A percentile compares a stretch with the other conserved stretches of the same genome.
Evolutionary conservation across 2,888 invertebrate genomes (phyloP).

Genomic region (Schizaphis graminum): DNA sequence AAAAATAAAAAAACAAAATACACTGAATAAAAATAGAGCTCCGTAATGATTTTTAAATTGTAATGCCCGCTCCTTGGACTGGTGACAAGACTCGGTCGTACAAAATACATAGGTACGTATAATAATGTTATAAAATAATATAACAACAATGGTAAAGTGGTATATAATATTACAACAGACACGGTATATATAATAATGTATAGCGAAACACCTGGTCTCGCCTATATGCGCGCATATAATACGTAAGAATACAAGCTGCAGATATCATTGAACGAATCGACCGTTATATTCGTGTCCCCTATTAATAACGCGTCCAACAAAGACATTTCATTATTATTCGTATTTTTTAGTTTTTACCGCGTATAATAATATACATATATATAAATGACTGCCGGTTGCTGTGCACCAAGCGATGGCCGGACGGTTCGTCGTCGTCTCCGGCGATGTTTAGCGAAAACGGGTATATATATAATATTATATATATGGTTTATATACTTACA

Average conservation of each 20-base stretch:
- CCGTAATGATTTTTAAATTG: neutral
- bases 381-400: neutral
- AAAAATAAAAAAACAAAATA: neutral
- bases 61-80: neutral
- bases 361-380: neutral
- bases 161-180: slow-evolving; percentile 28
- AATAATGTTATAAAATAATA: slow-evolving; percentile 4
- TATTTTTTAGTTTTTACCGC: neutral
- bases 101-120: neutral
- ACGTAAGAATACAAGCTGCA: slow-evolving; percentile 3
- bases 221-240: neutral
- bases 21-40: neutral
- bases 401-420: neutral
- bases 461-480: too few relatives aligned
- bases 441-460: neutral
- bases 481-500: neutral
- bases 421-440: neutral
- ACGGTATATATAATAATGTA: neutral
- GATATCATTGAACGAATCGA: slow-evolving; percentile 21
- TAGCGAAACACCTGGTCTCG: slow-evolving; percentile 42
- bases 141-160: slow-evolving; percentile 33
- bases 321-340: slow-evolving; percentile 13
- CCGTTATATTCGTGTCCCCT: slow-evolving; percentile 19
- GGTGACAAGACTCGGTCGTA: neutral
- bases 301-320: neutral